A percentile compares a stretch with the other conserved stretches of the same genome.
Conservation (phyloP, 1,140 invertebrate genomes). For the Microplitis mediator region DNA sequence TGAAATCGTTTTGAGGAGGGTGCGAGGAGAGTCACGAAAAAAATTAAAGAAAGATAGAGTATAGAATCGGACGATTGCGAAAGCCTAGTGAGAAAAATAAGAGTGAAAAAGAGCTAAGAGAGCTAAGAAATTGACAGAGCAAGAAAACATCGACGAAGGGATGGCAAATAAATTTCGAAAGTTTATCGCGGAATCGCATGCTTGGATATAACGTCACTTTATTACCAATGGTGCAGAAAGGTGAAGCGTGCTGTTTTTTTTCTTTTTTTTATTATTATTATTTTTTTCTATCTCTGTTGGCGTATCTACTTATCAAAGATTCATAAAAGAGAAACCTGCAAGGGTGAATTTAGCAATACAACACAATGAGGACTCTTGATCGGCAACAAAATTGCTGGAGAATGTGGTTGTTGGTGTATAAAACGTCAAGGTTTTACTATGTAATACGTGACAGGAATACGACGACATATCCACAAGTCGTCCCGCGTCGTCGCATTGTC, state of each 20-base stretch:
- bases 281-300: not conserved
- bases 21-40: constrained; percentile 21
- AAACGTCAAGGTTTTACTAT: constrained; percentile 2
- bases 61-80: not conserved
- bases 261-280: not conserved
- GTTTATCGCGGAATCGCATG: constrained; percentile 61
- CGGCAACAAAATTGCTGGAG: not conserved
- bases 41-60: constrained; percentile 11
- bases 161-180: constrained; percentile 53
- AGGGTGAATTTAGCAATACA: not conserved
- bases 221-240: constrained; percentile 45
- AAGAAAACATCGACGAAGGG: constrained; percentile 9
- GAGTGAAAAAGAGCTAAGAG: not conserved
- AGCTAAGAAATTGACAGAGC: constrained; percentile 20
- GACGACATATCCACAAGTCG: not conserved
- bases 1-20: constrained; percentile 19
- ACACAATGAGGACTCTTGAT: not conserved
- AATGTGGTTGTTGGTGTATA: not conserved
- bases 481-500: constrained; percentile 34
- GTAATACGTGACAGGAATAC: constrained; percentile 13
- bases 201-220: constrained; percentile 55
- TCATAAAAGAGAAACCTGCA: not conserved
- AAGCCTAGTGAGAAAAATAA: not conserved
- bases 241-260: constrained; percentile 16
- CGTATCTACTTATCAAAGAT: constrained; percentile 8